These are phyloP conservation scores for Aethina tumida DNA, from an alignment of 1,140 invertebrate species.

Conservation along the genomic window DNA sequence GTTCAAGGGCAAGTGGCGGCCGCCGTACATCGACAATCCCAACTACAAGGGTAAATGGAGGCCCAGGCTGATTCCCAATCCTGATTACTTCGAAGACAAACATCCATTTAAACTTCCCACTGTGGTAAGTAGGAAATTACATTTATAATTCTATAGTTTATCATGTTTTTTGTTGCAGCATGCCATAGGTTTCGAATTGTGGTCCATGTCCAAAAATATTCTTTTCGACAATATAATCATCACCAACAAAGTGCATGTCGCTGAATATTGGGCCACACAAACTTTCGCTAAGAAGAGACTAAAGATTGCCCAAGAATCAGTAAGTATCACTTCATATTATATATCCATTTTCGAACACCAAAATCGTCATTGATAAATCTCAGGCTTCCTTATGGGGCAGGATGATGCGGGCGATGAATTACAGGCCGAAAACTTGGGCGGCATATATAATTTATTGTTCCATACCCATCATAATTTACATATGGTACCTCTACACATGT, in stretches of 20 bases:
- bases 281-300: constrained; percentile 80
- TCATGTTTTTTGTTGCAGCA: constrained; percentile 46
- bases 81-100: constrained; percentile 87
- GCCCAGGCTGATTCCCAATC: constrained; percentile 79
- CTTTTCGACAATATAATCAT: constrained; percentile 94
- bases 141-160: constrained; percentile 2
- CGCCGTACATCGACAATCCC: constrained; percentile 86
- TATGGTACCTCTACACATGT: constrained; percentile 55
- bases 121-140: constrained; percentile 62
- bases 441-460: constrained; percentile 66
- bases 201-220: constrained; percentile 95
- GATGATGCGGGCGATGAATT: constrained; percentile 59
- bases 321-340: constrained; percentile 42
- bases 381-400: constrained; percentile 62
- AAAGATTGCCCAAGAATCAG: constrained; percentile 67
- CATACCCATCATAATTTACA: constrained; percentile 59
- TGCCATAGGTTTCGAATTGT: constrained; percentile 91
- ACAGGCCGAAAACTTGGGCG: constrained; percentile 68
- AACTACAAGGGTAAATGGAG: constrained; percentile 92
- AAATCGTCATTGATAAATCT: too few species aligned
- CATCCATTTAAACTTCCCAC: constrained; percentile 85
- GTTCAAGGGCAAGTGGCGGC: constrained; percentile 88
- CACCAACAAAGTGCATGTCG: constrained; percentile 72
- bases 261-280: constrained; percentile 68
- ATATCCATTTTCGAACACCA: too few species aligned